Percentiles rank a stretch among this genome's conserved stretches.
These are phyloP conservation scores for Pollenia griseotomentosa DNA, from an alignment of 2,888 invertebrate genomes.

Conservation along the genomic window DNA sequence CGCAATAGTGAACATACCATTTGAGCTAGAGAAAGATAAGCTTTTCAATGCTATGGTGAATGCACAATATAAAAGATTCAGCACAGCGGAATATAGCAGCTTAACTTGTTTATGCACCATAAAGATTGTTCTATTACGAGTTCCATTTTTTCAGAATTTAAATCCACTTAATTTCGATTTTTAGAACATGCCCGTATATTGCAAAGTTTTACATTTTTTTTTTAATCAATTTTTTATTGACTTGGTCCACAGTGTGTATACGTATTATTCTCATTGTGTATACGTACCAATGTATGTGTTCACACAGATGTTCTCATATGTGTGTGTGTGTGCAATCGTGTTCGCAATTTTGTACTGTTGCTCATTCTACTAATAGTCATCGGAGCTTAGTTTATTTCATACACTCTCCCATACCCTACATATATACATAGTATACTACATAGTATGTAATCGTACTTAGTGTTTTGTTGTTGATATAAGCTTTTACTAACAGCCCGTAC, in stretches of 20 bases:
- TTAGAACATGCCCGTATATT: no score
- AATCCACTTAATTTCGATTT: no score
- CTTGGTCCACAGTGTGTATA: conserved; percentile 17
- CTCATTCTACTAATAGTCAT: conserved; percentile 58
- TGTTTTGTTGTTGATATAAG: conserved; percentile 35
- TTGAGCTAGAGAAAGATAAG: no score
- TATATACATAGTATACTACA: neutral
- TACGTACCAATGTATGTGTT: conserved; percentile 18
- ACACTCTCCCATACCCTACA: neutral
- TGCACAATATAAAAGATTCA: no score
- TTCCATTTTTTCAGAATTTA: no score
- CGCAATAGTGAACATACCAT: no score
- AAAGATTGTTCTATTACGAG: no score
- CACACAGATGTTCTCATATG: conserved; percentile 9
- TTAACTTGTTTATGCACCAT: no score
- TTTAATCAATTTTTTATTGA: neutral
- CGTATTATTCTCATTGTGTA: conserved; percentile 25
- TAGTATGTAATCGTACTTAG: conserved; percentile 41
- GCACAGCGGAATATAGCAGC: no score
- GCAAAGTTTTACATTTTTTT: neutral
- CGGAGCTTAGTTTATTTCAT: conserved; percentile 6
- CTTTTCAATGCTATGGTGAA: no score
- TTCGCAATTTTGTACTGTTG: conserved; percentile 49
- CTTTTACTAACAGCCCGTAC: conserved; percentile 48
- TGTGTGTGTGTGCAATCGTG: conserved; percentile 7